Conservation (phyloP, 1,140 invertebrate genomes). For the Drosophila ironensis region DNA sequence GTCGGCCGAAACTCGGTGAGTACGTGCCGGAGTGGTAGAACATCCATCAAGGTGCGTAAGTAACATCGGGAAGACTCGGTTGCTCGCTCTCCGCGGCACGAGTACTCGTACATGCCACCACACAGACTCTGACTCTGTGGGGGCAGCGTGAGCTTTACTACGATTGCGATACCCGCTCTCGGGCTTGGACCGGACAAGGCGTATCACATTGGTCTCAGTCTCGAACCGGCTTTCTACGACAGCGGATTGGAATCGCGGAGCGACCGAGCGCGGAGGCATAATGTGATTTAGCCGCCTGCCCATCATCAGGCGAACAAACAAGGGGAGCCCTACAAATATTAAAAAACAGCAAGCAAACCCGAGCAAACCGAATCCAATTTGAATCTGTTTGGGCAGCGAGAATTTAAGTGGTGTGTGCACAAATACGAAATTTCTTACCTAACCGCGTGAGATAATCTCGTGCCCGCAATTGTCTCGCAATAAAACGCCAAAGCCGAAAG, state of each 20-base stretch:
- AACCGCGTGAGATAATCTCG: slow-evolving; percentile 34
- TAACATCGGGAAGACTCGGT: slow-evolving; percentile 26
- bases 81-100: slow-evolving; percentile 22
- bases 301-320: slow-evolving; percentile 33
- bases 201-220: slow-evolving; percentile 72
- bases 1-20: slow-evolving; percentile 27
- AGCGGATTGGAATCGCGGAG: slow-evolving; percentile 72
- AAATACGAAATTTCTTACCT: slow-evolving; percentile 11
- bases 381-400: slow-evolving; percentile 25
- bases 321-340: no score
- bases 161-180: slow-evolving; percentile 54
- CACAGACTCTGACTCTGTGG: slow-evolving; percentile 38
- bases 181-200: slow-evolving; percentile 57
- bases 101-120: not conserved
- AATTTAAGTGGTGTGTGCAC: slow-evolving; percentile 9
- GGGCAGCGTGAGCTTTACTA: slow-evolving; percentile 66
- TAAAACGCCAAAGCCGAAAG: slow-evolving; percentile 23
- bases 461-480: slow-evolving; percentile 12
- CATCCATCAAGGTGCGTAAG: slow-evolving; percentile 64
- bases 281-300: slow-evolving; percentile 49
- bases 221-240: slow-evolving; percentile 81
- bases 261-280: slow-evolving; percentile 33
- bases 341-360: slow-evolving; percentile 5
- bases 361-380: slow-evolving; percentile 28
- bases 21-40: slow-evolving; percentile 36